Evolutionary conservation across 2,797 vertebrate genomes (phyloP).

Genomic region (Notamacropus eugenii): DNA sequence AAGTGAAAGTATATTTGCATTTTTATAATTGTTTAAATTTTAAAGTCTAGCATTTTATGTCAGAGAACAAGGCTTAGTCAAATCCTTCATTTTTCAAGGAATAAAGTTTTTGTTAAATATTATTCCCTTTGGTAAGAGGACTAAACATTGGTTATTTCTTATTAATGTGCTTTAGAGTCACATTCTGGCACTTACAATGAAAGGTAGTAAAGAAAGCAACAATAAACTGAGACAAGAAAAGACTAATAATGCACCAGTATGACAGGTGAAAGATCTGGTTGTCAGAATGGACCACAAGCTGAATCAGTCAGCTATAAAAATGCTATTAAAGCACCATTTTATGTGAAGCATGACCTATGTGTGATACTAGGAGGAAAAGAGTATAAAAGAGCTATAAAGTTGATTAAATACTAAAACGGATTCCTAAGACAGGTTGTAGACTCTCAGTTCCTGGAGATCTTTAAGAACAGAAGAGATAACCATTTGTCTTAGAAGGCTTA

Average conservation of each 20-base stretch:
- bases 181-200: background rate
- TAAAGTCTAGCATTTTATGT: background rate
- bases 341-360: constrained; percentile 10
- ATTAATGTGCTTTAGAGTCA: background rate
- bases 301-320: constrained; percentile 45
- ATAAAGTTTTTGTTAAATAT: background rate
- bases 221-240: background rate
- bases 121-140: background rate
- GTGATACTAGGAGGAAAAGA: background rate
- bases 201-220: background rate
- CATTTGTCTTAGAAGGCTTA: background rate
- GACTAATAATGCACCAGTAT: background rate
- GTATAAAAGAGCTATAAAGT: constrained; percentile 22
- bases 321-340: constrained; percentile 43
- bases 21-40: background rate
- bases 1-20: constrained; percentile 7
- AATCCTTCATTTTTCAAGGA: background rate
- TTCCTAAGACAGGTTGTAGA: constrained; percentile 7
- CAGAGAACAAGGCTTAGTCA: background rate
- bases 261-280: constrained; percentile 18
- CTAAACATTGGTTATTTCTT: background rate
- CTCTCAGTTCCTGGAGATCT: constrained; percentile 33
- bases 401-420: constrained; percentile 44
- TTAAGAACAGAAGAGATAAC: constrained; percentile 14
- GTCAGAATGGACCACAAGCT: constrained; percentile 17